These are phyloP conservation scores for Lateolabrax maculatus DNA, from an alignment of 2,797 vertebrate genomes.

Conservation along the genomic window DNA sequence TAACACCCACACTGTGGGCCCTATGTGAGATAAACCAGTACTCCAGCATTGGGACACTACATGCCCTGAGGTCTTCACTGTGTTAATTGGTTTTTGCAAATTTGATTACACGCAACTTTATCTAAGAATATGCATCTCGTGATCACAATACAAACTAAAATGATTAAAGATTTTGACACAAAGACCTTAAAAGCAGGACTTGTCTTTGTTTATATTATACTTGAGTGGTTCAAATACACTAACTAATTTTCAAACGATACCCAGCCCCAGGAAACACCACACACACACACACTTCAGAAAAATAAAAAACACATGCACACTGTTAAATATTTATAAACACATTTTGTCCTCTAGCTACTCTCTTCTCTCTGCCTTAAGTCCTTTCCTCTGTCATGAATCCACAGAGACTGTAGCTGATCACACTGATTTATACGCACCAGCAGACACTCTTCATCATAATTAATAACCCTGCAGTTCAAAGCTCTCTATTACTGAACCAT, in stretches of 20 bases:
- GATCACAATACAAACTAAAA: neutral
- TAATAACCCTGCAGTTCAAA: conserved; percentile 78
- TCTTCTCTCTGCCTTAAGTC: conserved; percentile 52
- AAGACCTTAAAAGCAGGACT: neutral
- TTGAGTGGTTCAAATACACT: neutral
- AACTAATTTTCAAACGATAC: conserved; percentile 12
- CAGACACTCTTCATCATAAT: conserved; percentile 73
- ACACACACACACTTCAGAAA: conserved; percentile 12
- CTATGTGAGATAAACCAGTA: neutral
- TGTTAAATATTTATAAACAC: conserved; percentile 55
- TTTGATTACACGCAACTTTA: too few relatives aligned
- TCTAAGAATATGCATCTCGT: neutral
- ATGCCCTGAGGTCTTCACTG: neutral
- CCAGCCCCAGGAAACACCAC: conserved; percentile 13
- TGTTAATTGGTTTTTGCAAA: neutral
- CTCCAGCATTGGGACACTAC: neutral
- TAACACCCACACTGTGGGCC: neutral
- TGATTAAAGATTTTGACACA: neutral
- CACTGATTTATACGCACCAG: conserved; percentile 66
- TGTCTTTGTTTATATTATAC: neutral
- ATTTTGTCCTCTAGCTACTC: conserved; percentile 66
- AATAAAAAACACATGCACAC: conserved; percentile 37
- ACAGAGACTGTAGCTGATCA: conserved; percentile 67
- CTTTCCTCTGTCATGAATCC: conserved; percentile 64
- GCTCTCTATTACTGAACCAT: conserved; percentile 68